Percentiles rank a stretch among this genome's conserved stretches.
Conservation (phyloP, 2,888 invertebrate species). For the Cerceris ruficornis region DNA sequence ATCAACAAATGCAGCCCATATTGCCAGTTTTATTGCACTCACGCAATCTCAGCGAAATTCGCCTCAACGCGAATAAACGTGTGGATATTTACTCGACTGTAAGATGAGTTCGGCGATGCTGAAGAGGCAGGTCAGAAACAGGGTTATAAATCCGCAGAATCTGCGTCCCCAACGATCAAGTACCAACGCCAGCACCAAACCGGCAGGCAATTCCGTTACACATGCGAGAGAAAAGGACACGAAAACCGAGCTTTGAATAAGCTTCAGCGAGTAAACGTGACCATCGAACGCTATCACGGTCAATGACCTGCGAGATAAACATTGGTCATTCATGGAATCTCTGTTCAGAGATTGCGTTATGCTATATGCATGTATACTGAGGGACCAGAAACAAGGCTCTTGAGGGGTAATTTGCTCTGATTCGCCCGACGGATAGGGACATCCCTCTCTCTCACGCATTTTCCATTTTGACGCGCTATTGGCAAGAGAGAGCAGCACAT, state of each 20-base stretch:
- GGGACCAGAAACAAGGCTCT: no score
- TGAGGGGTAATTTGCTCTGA: no score
- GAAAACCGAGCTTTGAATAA: constrained; percentile 91
- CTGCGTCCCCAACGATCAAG: constrained; percentile 92
- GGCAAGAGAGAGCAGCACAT: no score
- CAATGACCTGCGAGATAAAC: constrained; percentile 84
- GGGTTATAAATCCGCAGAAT: constrained; percentile 91
- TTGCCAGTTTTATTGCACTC: background rate
- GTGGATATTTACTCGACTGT: constrained; percentile 63
- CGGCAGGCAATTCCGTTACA: constrained; percentile 92
- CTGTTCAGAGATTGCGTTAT: background rate
- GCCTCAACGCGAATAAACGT: no score
- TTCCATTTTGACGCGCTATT: no score
- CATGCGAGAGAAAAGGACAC: constrained; percentile 92
- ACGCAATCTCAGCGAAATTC: no score
- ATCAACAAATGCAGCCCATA: background rate
- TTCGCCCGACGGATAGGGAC: no score
- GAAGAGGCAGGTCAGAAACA: constrained; percentile 90
- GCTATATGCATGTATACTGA: no score
- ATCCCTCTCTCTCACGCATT: no score
- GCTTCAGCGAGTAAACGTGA: constrained; percentile 93
- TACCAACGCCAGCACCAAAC: constrained; percentile 88
- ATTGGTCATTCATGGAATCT: constrained; percentile 3
- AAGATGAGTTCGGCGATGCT: constrained; percentile 83
- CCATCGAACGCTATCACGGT: constrained; percentile 93